A percentile compares a stretch with the other conserved stretches of the same genome.
These are phyloP conservation scores for Branchinecta lynchi DNA, from an alignment of 1,140 invertebrate genomes.

Conservation along the genomic window DNA sequence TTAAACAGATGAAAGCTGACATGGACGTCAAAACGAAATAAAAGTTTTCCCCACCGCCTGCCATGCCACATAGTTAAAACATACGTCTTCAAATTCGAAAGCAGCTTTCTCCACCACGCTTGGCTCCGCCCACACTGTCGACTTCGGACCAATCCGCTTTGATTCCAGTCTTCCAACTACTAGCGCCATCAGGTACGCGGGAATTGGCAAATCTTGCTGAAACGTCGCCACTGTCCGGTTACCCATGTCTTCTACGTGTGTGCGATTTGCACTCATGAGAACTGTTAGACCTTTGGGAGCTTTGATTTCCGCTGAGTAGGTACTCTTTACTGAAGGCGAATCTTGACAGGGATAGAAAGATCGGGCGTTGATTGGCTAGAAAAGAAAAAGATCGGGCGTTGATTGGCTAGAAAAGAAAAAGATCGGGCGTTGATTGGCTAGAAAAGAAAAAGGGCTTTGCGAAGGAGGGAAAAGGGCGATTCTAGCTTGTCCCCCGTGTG, in stretches of 20 bases:
- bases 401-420: constrained; percentile 48
- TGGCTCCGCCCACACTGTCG: constrained; percentile 74
- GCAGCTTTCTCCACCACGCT: constrained; percentile 65
- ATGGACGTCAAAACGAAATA: too few species aligned
- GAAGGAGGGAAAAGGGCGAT: too few species aligned
- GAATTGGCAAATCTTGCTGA: constrained; percentile 56
- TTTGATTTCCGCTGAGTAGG: constrained; percentile 59
- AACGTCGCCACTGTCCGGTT: constrained; percentile 39
- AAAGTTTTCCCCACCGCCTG: too few species aligned
- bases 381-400: constrained; percentile 50
- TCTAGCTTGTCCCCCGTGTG: too few species aligned
- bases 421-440: constrained; percentile 76
- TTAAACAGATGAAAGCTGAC: too few species aligned
- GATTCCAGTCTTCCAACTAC: constrained; percentile 66
- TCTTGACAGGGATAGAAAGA: constrained; percentile 86
- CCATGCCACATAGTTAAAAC: too few species aligned
- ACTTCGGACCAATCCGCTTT: constrained; percentile 55
- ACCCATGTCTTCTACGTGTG: constrained; percentile 21
- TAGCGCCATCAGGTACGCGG: constrained; percentile 63
- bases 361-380: constrained; percentile 68
- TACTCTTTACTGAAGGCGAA: constrained; percentile 73
- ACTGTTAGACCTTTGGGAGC: constrained; percentile 60
- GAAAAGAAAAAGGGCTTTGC: constrained; percentile 29
- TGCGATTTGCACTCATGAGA: constrained; percentile 70
- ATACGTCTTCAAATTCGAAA: constrained; percentile 65